Evolutionary conservation across 2,797 vertebrate species (phyloP), one percentile per base, ranked within the genome.

Genomic region (Eremophila alpestris): DNA sequence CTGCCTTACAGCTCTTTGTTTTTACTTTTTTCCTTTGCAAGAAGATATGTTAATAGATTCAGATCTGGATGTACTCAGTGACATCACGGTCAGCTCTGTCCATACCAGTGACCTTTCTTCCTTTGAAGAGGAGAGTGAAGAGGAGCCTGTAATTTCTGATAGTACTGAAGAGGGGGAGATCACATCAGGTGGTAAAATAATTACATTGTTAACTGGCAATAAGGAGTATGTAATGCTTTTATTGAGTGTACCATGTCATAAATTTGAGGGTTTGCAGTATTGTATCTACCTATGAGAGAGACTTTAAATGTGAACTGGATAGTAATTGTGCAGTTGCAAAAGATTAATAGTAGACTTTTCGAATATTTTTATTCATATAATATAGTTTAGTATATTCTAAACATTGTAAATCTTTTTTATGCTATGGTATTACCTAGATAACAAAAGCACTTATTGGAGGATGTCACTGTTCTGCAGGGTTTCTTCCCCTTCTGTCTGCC

Each of bases 31-130:
- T 78, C 54, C 89, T 63, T 60, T 89, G 56, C 49, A 96, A 99
- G 99, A 99, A 97, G 98, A 98, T 95, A 98, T 96, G 5, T 94
- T 98, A 77, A 96, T 99, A 90, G 99, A 99, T 97, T 99, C 99
- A 2, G 99, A 99, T 94, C 95, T 99, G 81, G 99, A 99, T n/a
- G 98, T 98, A 38, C 98, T 99, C 91, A 99, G 99, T 41, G 99
- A 99, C 98, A 99, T 99, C 97, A 99, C 99, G 0, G 99, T 99
- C 95, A 99, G 99, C 96, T 99, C 99, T 4, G 99, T 99, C 94
- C 99, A 99, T 96, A 99, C 99, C 92, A 99, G 99, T 81, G 99
- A 99, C 96, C 98, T 99, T 93, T 99, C 99, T 2, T 99, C 99
- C 17, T 99, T 99, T 86, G 99, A 99, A 94, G 99, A 98, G 82